phyloP scores from a whole-genome alignment of 2,113 vertebrate genomes.

The Platichthys flesus region DNA sequence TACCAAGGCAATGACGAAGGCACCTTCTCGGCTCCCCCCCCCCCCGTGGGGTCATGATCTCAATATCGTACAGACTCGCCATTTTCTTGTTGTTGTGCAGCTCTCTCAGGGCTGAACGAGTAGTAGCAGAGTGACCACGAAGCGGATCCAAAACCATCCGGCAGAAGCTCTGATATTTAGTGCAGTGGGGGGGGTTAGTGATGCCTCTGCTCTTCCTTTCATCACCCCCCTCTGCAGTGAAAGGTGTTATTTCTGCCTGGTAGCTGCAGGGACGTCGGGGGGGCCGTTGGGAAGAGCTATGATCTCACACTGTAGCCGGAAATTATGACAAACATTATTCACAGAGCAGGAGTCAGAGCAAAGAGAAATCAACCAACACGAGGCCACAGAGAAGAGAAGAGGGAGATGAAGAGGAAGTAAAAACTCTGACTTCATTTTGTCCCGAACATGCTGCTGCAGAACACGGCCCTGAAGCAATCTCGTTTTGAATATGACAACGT shows the following conservation, averaged over 20 bases:
- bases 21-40: conserved; percentile 19
- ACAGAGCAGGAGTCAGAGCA: conserved; percentile 18
- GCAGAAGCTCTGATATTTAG: conserved; percentile 2
- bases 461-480: neutral
- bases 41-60: conserved; percentile 53
- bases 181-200: conserved; percentile 1
- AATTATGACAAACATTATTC: conserved; percentile 59
- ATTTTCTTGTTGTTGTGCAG: conserved; percentile 24
- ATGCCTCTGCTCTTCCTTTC: conserved; percentile 33
- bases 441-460: conserved; percentile 18
- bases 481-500: neutral
- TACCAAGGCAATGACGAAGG: conserved; percentile 8
- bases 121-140: conserved; percentile 29
- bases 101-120: conserved; percentile 27
- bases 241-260: conserved; percentile 54
- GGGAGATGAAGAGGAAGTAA: conserved; percentile 9
- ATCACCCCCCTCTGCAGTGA: conserved; percentile 41
- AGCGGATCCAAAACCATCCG: conserved; percentile 26
- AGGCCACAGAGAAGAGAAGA: conserved; percentile 7
- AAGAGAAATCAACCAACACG: conserved; percentile 5
- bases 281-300: conserved; percentile 21
- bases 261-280: conserved; percentile 43
- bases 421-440: conserved; percentile 15
- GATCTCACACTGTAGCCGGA: conserved; percentile 37
- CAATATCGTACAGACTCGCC: conserved; percentile 47